Evolutionary conservation across 2,888 invertebrate genomes (phyloP), one percentile per base, ranked within the genome.

Genomic region (Protonemura montana): DNA sequence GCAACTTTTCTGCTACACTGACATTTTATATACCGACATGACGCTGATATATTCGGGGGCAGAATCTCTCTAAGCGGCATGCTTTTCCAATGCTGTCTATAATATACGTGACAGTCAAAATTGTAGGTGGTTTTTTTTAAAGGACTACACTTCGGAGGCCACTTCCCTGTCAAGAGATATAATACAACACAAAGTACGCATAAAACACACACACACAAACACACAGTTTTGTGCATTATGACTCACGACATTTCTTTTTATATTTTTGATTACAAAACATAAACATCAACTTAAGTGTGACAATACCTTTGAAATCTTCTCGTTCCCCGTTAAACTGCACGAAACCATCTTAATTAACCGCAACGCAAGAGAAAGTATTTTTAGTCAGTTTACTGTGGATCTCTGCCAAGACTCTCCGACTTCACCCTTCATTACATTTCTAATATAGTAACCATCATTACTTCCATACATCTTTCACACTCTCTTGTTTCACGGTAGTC

Each of bases 351-450:
- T 59, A 59, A 59, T 59, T 59, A 59, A 59, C 59, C 59, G 1
- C 13, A 59, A 59, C 59, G 21, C 59, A 10, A 21, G 1, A 10
- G 59, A 59, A 21, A 7, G 6, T 78, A 28, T 78, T 16, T n/a
- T 78, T 25, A 78, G 78, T 25, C 78, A 13, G 78, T 78, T 78
- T 78, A 78, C 78, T 7, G 10, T 78, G 78, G 28, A 27, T 27
- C 2, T 6, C 26, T 3, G 28, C 59, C 59, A 59, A 59, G 21
- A 10, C 21, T 59, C 59, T 2, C 16, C 1, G 16, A 78, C n/a
- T 26, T 78, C n/a, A 76, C 78, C 78, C 78, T 78, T 78, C 78
- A 28, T 78, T 78, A 26, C 78, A 5, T n/a, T 78, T 28, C 78
- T 28, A 78, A 59, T 21, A 59, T 7, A 59, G 59, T 59, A 21